Base-by-base conservation (phyloP, 2,888 invertebrate genomes). In the Dioctria rufipes region DNA sequence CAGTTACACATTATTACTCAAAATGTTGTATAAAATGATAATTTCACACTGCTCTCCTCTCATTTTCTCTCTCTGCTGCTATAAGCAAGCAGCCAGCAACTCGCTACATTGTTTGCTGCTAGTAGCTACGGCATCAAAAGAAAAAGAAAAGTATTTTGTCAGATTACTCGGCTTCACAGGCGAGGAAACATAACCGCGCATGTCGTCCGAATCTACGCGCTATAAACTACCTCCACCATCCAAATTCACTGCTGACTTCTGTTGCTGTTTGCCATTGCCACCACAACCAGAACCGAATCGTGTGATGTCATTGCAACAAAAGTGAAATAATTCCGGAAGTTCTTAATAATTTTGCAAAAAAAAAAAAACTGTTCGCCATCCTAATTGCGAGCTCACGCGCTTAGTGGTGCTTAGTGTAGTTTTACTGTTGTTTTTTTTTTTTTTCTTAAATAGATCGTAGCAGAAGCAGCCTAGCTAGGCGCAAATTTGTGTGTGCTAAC, bases 191-290 rank as follows among this genome's bases (percentile, higher is more conserved):
- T 73, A 60, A 58, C 58, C 58, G 73, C 73, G 73, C 73, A 73
- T 73, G 73, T 73, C 73, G 73, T 73, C 11, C 42, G 73, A 60
- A 42, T 73, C 58, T 54, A 73, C 73, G 73, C 73, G 73, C 58
- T 60, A 43, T 25, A 25, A 25, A 25, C 25, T 25, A 25, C 25
- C 25, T 25, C 25, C 25, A 25, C 25, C 25, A 25, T 25, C 25
- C 25, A 58, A 73, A 4, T 61, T 25, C 11, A 5, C 8, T 25
- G 25, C 25, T 25, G 25, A 25, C 25, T 58, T 58, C 60, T 73
- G 60, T 42, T 73, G 42, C 58, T 73, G 25, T 25, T 25, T 25
- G 54, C 54, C 58, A 58, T 25, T 25, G 25, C 25, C 25, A 25
- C 25, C 25, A 25, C 25, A 25, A 25, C 25, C 25, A 25, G 25